Base-by-base conservation (phyloP, 2,888 invertebrate genomes). In the Cheilosia scutellata region DNA sequence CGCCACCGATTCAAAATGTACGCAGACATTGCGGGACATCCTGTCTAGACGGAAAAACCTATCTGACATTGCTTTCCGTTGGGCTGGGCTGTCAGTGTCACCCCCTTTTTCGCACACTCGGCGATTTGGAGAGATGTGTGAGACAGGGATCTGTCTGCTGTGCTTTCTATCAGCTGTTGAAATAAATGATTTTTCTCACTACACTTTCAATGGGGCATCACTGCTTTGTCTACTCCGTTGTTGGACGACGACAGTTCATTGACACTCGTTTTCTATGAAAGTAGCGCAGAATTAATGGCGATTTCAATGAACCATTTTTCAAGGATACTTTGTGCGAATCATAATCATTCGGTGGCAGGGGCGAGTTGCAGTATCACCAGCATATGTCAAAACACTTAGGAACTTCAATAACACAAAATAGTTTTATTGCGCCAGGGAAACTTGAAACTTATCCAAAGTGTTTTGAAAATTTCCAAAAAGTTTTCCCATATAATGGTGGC, bases 301-400 rank as follows among this genome's bases (percentile, higher is more conserved):
- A 65, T 60, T 55, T 47, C 25, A n/a, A 6, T 49, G 9, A 53
- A 68, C 37, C 37, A 40, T 60, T 65, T 72, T 53, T 31, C 47
- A 55, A 40, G 44, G 31, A 40, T 44, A 44, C 70, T 71, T 71
- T 63, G 31, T 25, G 16, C 42, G 33, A 75, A 51, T 57, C 66
- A 58, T 65, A 66, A 40, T 74, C 37, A 60, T 65, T 66, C 57
- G 37, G 60, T 57, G 29, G 60, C 60, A 49, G 20, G 7, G 37
- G 66, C 42, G 27, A 57, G 47, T 74, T 65, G 37, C n/a, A 47
- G 57, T 37, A 70, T 31, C 49, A 55, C 70, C 70, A 63, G 82
- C 83, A 74, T 72, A 78, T 78, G 83, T 83, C 78, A 83, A 83
- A 83, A 83, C 72, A 74, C 83, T 83, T 83, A 77, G 47, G 66